These are phyloP conservation scores for Drosophila erecta DNA, from an alignment of 1,140 invertebrate genomes.

Conservation along the genomic window DNA sequence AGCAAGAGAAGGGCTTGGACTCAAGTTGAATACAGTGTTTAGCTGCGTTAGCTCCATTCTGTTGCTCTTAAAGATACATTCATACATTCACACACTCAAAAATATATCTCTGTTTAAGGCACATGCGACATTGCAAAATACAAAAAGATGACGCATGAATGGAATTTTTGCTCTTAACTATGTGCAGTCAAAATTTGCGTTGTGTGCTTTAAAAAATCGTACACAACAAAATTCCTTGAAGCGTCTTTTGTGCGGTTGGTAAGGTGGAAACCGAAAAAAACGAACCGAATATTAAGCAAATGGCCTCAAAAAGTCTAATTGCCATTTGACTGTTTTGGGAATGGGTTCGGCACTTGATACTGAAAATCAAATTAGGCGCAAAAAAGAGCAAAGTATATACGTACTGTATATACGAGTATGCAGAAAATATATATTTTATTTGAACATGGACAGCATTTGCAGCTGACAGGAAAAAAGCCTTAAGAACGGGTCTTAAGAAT, in stretches of 20 bases:
- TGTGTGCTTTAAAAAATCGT: constrained; percentile 45
- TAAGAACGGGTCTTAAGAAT: constrained; percentile 59
- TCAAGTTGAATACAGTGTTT: background rate
- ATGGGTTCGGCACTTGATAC: constrained; percentile 57
- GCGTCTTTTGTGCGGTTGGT: constrained; percentile 59
- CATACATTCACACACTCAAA: constrained; percentile 29
- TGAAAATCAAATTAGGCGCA: constrained; percentile 79
- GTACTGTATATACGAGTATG: constrained; percentile 8
- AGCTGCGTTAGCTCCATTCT: constrained; percentile 6
- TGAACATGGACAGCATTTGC: constrained; percentile 70
- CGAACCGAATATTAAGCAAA: constrained; percentile 50
- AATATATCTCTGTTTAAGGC: constrained; percentile 8
- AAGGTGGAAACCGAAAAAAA: constrained; percentile 30
- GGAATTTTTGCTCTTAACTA: constrained; percentile 28
- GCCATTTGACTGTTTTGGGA: constrained; percentile 72
- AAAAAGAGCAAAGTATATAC: constrained; percentile 33
- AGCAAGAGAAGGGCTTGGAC: constrained; percentile 17
- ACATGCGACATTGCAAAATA: constrained; percentile 71
- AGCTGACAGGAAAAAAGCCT: constrained; percentile 60
- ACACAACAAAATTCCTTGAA: constrained; percentile 23
- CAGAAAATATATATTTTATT: constrained; percentile 35
- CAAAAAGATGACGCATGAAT: constrained; percentile 51
- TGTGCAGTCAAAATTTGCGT: constrained; percentile 21
- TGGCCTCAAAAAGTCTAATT: constrained; percentile 82
- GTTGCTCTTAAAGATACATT: constrained; percentile 17